phyloP scores from a whole-genome alignment of 2,888 invertebrate genomes.

The Diploptera punctata region DNA sequence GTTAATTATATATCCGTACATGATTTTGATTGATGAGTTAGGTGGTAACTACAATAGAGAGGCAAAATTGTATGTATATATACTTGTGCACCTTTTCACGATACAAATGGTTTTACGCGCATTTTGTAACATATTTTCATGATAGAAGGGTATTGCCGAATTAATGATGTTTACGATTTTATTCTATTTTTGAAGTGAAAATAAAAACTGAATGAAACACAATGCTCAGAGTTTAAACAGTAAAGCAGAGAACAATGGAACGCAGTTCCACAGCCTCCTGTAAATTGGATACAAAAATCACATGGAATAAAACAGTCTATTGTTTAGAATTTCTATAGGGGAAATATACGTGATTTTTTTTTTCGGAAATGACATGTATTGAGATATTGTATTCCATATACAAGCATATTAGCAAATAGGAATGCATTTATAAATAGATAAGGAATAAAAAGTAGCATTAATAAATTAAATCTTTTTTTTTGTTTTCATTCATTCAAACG shows the following conservation, averaged over 20 bases:
- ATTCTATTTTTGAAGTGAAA: neutral
- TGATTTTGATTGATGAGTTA: conserved; percentile 5
- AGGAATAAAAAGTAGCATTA: too few species aligned
- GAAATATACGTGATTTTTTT: too few species aligned
- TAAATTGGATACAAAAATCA: neutral
- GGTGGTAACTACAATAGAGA: neutral
- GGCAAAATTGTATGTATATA: too few species aligned
- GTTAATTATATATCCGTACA: conserved; percentile 10
- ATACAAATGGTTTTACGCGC: neutral
- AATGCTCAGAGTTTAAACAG: neutral
- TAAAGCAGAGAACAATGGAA: neutral
- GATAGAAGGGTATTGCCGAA: neutral
- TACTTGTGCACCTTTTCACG: too few species aligned
- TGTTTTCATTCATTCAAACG: too few species aligned
- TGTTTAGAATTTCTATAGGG: too few species aligned
- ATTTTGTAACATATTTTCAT: conserved; percentile 3
- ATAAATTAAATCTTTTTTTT: too few species aligned
- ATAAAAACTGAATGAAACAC: neutral
- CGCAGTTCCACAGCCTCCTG: neutral
- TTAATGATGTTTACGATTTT: conserved; percentile 5
- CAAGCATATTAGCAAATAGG: too few species aligned
- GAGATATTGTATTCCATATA: too few species aligned
- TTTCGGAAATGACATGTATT: too few species aligned
- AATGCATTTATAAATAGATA: too few species aligned
- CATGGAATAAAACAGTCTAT: too few species aligned